Base-by-base conservation (phyloP, 2,888 invertebrate genomes). In the Sinotaia quadrata region DNA sequence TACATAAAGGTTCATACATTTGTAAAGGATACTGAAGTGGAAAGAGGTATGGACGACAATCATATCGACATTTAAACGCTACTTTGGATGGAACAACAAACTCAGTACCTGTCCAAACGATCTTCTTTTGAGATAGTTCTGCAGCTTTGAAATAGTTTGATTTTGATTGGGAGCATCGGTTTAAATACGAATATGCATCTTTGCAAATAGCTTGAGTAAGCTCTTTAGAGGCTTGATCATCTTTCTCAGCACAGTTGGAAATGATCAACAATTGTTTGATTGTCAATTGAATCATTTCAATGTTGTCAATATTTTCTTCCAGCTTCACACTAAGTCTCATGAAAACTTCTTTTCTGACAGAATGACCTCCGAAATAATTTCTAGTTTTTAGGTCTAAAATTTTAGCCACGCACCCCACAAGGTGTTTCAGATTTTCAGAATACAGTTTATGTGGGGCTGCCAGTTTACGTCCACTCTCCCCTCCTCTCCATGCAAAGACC, bases 401-500 rank as follows among this genome's bases (percentile, higher is more conserved):
- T 18, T 52, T 41, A 36, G 36, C 44, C 7, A 24, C 37, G 51
- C 59, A 51, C 18, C 51, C 65, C 12, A 65, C 65, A 12, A 69
- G 41, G 10, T 69, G 24, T 12, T 31, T 44, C 56, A 56, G 15
- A 29, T 7, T 54, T 33, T 49, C 36, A 15, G 36, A 58, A 47
- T 21, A 47, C n/a, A 47, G 47, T 7, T 47, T n/a, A 47, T 24
- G 1, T n/a, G 47, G 47, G n/a, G 47, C n/a, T 15, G n/a, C 47
- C 18, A 47, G 47, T 24, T 47, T 7, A 15, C 24, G n/a, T 2
- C 24, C 18, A 7, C 18, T 7, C 7, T 24, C 1, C n/a, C 18
- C 44, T 1, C 61, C 67, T 41, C 29, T 34, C 70, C 70, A 71
- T 4, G 33, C 27, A 21, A 57, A 61, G 10, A 62, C 62, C 70